These are phyloP conservation scores for Euura saliciscinereae DNA, from an alignment of 1,140 invertebrate species.

Conservation along the genomic window DNA sequence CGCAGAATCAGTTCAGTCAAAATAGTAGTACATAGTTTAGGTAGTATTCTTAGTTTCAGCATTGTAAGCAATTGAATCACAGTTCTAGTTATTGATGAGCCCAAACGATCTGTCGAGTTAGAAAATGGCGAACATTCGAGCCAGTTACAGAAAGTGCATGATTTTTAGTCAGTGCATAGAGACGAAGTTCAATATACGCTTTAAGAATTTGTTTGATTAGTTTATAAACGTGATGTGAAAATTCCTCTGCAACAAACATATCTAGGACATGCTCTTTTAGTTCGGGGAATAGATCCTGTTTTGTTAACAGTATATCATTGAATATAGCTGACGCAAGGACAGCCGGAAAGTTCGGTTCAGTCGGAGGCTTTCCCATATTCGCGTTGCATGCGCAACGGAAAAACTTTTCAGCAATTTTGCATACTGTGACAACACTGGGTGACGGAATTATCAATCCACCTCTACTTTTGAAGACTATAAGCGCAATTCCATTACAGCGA, in stretches of 20 bases:
- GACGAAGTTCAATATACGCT: slow-evolving; percentile 7
- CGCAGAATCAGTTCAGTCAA: no score
- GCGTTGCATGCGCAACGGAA: no score
- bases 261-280: no score
- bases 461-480: no score
- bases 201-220: slow-evolving; percentile 7
- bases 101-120: neutral
- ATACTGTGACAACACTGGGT: no score
- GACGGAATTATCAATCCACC: no score
- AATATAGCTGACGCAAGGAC: no score
- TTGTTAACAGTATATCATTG: neutral
- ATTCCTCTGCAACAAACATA: slow-evolving; percentile 9
- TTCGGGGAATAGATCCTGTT: slow-evolving; percentile 6
- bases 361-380: no score
- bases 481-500: no score
- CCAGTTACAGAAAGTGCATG: slow-evolving; percentile 13
- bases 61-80: neutral
- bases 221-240: slow-evolving; percentile 9
- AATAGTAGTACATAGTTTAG: neutral
- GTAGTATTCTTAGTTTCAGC: neutral
- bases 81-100: slow-evolving; percentile 6
- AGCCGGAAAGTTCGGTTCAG: no score
- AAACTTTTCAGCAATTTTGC: no score
- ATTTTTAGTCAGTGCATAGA: slow-evolving; percentile 11
- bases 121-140: slow-evolving; percentile 6